Evolutionary conservation across 2,888 invertebrate species (phyloP), one percentile per base, ranked within the genome.

Genomic region (Hemithea aestivaria): DNA sequence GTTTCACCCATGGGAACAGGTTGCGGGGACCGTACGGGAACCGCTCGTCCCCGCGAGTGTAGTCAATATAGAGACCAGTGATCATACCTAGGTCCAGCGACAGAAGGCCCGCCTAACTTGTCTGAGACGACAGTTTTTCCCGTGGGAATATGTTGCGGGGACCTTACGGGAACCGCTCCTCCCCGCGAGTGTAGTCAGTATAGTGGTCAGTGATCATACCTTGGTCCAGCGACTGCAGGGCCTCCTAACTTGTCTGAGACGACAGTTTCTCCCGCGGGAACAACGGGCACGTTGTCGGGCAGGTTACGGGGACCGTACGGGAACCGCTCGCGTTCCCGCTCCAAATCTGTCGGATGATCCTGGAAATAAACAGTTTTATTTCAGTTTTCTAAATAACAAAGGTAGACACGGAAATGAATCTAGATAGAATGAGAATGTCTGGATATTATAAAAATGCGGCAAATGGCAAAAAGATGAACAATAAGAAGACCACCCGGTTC

Each of bases 11-110:
- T 37, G 23, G 65, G 65, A 83, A 89, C 10, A 92, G 81, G 40
- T 92, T 91, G 1, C 94, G 88, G 0, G 94, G 94, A 0, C 95
- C 94, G 59, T 94, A 93, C 0, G 94, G 94, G 81, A 94, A 94
- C 22, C 92, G 89, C 22, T 93, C 93, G n/a, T n/a, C n/a, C n/a
- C n/a, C n/a, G n/a, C n/a, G n/a, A n/a, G n/a, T n/a, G 16, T 16
- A 16, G 2, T 4, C 16, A 16, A 4, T 16, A 16, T 16, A 16
- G 16, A 4, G 5, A 16, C 2, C 5, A 27, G 5, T 3, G 0
- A 9, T 0, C 2, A 7, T 48, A 52, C 45, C 90, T 87, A 7
- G 91, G 53, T 74, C 91, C 69, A 73, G 89, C 65, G 30, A 88
- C 57, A 58, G 90, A n/a, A n/a, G n/a, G n/a, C 88, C 77, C 0